Evolutionary conservation across 1,140 invertebrate genomes (phyloP).

Genomic region (Euglossa dilemma): DNA sequence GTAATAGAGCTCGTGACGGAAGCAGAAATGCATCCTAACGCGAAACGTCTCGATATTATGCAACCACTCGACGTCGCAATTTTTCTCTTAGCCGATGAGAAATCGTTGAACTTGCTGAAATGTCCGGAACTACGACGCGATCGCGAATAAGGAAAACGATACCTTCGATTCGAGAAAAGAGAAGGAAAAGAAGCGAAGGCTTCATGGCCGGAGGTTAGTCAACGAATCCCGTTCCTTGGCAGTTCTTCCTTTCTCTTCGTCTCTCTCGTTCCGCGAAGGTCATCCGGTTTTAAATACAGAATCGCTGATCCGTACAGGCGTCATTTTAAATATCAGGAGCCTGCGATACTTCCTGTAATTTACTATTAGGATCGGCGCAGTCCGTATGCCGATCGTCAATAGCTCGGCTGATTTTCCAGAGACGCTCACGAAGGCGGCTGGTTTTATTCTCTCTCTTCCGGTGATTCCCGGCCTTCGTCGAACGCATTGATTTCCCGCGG

Average conservation of each 20-base stretch:
- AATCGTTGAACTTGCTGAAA: constrained; percentile 13
- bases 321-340: constrained; percentile 46
- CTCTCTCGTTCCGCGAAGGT: constrained; percentile 56
- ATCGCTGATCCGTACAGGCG: constrained; percentile 43
- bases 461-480: background rate
- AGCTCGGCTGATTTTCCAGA: background rate
- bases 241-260: constrained; percentile 55
- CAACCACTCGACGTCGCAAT: background rate
- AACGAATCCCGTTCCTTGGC: constrained; percentile 32
- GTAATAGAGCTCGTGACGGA: background rate
- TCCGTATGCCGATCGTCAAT: background rate
- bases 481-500: background rate
- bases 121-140: background rate
- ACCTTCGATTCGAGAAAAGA: background rate
- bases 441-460: background rate
- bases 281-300: constrained; percentile 66
- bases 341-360: constrained; percentile 50
- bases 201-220: constrained; percentile 8
- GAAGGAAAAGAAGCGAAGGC: constrained; percentile 8
- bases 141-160: background rate
- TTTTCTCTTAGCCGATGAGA: background rate
- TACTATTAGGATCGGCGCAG: background rate
- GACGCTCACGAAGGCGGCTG: background rate
- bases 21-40: background rate
- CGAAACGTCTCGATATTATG: background rate